phyloP scores from a whole-genome alignment of 2,888 invertebrate species.

The Aleiodes alternator region DNA sequence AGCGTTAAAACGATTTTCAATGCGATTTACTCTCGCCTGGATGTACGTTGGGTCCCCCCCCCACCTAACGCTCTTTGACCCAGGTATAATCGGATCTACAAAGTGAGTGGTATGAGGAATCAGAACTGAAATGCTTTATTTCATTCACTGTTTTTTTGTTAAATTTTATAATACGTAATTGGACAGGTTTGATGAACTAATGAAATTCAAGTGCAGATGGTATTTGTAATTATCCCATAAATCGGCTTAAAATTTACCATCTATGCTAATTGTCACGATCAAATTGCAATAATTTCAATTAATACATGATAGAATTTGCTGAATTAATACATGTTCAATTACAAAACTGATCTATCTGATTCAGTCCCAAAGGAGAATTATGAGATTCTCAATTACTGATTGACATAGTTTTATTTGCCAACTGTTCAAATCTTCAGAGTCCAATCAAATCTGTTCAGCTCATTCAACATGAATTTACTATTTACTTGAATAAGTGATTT shows the following conservation, averaged over 20 bases:
- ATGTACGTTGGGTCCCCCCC: slow-evolving; percentile 5
- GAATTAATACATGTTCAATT: too few relatives aligned
- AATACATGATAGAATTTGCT: too few relatives aligned
- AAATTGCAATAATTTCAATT: background rate
- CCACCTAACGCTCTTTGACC: slow-evolving; percentile 43
- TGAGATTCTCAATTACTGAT: background rate
- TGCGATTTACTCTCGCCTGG: slow-evolving; percentile 46
- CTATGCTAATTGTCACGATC: background rate
- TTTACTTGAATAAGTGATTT: too few relatives aligned
- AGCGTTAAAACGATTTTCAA: slow-evolving; percentile 54
- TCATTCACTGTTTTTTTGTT: too few relatives aligned
- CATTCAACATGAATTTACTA: too few relatives aligned
- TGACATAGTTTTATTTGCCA: background rate
- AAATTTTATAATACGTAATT: slow-evolving; percentile 27
- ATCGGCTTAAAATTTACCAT: slow-evolving; percentile 12
- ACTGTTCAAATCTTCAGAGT: too few relatives aligned
- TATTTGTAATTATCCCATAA: slow-evolving; percentile 5
- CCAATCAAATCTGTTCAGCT: too few relatives aligned
- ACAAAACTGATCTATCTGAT: too few relatives aligned
- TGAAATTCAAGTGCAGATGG: background rate
- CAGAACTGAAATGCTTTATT: slow-evolving; percentile 25
- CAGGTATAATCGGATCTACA: slow-evolving; percentile 45
- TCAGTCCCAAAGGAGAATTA: background rate
- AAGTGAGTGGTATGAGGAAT: slow-evolving; percentile 14
- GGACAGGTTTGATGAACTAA: slow-evolving; percentile 22